Conservation (phyloP, 2,797 vertebrate genomes). For the Pterois miles region DNA sequence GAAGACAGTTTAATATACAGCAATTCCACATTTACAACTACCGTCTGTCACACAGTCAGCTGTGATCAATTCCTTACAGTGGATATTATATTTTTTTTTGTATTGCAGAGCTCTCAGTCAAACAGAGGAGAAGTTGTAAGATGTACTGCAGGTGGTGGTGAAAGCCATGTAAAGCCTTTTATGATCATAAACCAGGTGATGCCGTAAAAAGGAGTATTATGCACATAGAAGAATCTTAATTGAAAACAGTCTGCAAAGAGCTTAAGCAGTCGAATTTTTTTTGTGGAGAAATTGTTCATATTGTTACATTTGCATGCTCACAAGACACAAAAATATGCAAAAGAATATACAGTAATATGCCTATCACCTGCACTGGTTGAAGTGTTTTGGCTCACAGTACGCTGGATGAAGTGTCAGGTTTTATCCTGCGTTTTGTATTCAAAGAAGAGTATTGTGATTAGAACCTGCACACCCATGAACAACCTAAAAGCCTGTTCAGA, state of each 20-base stretch:
- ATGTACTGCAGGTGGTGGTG: neutral
- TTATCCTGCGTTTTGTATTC: neutral
- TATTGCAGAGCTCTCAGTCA: neutral
- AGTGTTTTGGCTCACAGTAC: no score
- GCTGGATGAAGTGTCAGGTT: neutral
- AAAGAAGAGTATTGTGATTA: neutral
- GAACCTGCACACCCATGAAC: slow-evolving; percentile 26
- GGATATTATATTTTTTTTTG: neutral
- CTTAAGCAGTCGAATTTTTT: neutral
- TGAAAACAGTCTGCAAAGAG: neutral
- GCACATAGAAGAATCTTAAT: neutral
- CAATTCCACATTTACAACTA: slow-evolving; percentile 13
- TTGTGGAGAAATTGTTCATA: no score
- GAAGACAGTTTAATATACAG: slow-evolving; percentile 22
- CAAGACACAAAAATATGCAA: no score
- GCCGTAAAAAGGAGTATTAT: neutral
- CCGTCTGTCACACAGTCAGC: slow-evolving; percentile 9
- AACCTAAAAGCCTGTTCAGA: slow-evolving; percentile 9
- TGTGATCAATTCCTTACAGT: neutral
- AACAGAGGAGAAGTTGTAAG: neutral
- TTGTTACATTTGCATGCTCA: neutral
- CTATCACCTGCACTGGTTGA: no score
- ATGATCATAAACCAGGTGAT: neutral
- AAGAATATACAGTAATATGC: no score
- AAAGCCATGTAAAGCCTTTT: neutral